Base-by-base conservation (phyloP, 1,140 invertebrate species). In the Homarus americanus region DNA sequence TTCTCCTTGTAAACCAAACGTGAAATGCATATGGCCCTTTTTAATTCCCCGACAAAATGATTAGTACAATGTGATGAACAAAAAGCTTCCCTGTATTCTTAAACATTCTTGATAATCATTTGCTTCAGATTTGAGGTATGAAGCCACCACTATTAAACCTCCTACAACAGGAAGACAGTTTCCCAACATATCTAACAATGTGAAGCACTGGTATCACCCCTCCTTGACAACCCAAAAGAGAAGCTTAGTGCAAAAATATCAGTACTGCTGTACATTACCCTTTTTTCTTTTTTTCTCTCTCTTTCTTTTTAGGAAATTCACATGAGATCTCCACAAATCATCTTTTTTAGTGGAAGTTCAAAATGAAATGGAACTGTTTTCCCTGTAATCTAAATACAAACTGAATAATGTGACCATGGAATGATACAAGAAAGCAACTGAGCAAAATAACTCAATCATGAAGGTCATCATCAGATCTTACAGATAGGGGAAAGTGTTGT, bases 151-250 rank as follows among this genome's bases (percentile, higher is more conserved):
- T n/a, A 63, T 53, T 82, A 82, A 58, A n/a, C n/a, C n/a, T n/a
- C 53, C 53, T 82, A 82, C 79, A 82, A 63, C 32, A 53, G 79
- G 79, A 82, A 82, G 79, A 82, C 79, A 82, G n/a, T 63, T 63
- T 20, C 63, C 12, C 79, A 82, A 5, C 49, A 36, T 12, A 58
- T n/a, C 7, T 20, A 63, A 20, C 58, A 63, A 20, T 24, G 12
- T 20, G 20, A 63, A 63, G 58, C 58, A 63, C 12, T 63, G 20
- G 58, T 20, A 24, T 24, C 5, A 49, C 15, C 5, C 44, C 15
- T 49, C 44, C 15, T 49, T 7, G 12, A 78, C 75, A 41, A 7
- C 41, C 40, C 7, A 9, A 24, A 41, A 28, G 1, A 41, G n/a
- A 20, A 78, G 40, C 24, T 40, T 2, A 9, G 9, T 10, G 34